Evolutionary conservation across 2,888 invertebrate genomes (phyloP).

Genomic region (Dilophus febrilis): DNA sequence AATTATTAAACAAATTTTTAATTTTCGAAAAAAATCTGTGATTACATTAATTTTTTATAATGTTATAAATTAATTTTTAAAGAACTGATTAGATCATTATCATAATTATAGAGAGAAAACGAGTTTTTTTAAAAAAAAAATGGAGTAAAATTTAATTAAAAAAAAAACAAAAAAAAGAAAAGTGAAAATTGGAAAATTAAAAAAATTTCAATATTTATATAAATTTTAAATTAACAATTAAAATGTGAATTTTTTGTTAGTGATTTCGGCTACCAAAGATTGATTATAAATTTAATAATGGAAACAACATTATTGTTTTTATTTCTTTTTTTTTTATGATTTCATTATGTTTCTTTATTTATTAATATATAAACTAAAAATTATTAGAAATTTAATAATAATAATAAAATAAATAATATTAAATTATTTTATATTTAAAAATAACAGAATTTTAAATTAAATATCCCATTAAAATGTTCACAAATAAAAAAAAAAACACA

Average conservation of each 20-base stretch:
- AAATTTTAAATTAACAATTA: slow-evolving; percentile 1
- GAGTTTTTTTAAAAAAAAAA: not conserved
- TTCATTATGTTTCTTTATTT: too few species aligned
- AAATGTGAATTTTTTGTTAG: slow-evolving; percentile 6
- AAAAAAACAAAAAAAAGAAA: slow-evolving; percentile 1
- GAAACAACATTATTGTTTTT: too few species aligned
- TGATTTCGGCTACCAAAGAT: slow-evolving; percentile 13
- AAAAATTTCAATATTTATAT: not conserved
- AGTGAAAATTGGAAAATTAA: slow-evolving; percentile 2
- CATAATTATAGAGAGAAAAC: slow-evolving; percentile 5
- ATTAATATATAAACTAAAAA: too few species aligned
- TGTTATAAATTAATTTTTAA: slow-evolving; percentile 13
- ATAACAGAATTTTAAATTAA: too few species aligned
- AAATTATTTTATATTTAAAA: too few species aligned
- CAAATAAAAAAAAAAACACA: too few species aligned
- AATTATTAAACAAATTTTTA: too few species aligned
- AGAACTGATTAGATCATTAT: slow-evolving; percentile 15
- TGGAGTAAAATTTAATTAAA: not conserved
- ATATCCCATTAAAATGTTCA: too few species aligned
- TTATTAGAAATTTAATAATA: too few species aligned
- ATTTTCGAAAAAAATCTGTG: slow-evolving; percentile 7
- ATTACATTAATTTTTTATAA: slow-evolving; percentile 8
- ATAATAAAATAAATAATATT: too few species aligned
- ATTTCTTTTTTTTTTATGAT: too few species aligned
- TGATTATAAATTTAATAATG: slow-evolving; percentile 1